Conservation (phyloP, 2,113 vertebrate genomes). For the Chaetodon auriga region DNA sequence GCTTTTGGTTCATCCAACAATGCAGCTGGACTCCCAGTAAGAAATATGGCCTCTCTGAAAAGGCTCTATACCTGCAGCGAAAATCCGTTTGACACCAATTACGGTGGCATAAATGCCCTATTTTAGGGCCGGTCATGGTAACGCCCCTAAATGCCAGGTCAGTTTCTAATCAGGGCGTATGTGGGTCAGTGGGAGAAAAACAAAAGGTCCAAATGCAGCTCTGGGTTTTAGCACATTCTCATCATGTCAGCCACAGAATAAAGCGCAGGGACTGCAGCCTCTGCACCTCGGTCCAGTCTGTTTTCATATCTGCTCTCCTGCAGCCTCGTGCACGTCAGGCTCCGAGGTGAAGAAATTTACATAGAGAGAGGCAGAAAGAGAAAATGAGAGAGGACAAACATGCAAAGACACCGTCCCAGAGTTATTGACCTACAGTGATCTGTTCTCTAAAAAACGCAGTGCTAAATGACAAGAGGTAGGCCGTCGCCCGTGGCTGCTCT, state of each 20-base stretch:
- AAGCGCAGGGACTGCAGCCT: slow-evolving; percentile 37
- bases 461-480: slow-evolving; percentile 41
- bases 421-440: slow-evolving; percentile 52
- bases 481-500: slow-evolving; percentile 14
- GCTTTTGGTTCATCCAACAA: not conserved
- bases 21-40: slow-evolving; percentile 6
- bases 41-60: slow-evolving; percentile 45
- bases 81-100: slow-evolving; percentile 65
- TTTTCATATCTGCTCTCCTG: slow-evolving; percentile 21
- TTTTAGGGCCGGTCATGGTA: slow-evolving; percentile 57
- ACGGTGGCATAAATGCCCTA: slow-evolving; percentile 66
- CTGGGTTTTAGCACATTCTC: slow-evolving; percentile 75
- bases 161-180: slow-evolving; percentile 71
- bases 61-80: slow-evolving; percentile 42
- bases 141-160: slow-evolving; percentile 68
- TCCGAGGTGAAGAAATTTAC: slow-evolving; percentile 32
- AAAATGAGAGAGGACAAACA: not conserved
- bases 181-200: slow-evolving; percentile 80
- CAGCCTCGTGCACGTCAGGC: not conserved
- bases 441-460: slow-evolving; percentile 34
- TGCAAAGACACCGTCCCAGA: slow-evolving; percentile 18
- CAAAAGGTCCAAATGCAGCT: slow-evolving; percentile 59
- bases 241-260: slow-evolving; percentile 63
- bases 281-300: slow-evolving; percentile 31
- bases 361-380: slow-evolving; percentile 1